Conservation (phyloP, 2,113 vertebrate species). For the Pleuronectes platessa region DNA sequence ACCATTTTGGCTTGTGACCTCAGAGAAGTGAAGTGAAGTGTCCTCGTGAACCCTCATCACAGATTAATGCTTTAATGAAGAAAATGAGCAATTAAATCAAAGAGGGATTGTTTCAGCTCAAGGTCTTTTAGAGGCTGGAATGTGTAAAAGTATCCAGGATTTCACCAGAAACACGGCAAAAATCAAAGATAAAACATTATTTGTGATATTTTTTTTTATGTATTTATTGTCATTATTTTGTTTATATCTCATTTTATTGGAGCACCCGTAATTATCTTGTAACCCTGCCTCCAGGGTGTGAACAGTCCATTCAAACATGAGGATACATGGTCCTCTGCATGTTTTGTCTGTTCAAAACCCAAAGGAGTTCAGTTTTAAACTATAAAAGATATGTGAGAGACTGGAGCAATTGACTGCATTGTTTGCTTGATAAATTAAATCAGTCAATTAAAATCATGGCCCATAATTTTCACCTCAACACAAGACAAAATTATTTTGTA, state of each 20-base stretch:
- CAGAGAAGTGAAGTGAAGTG: slow-evolving; percentile 11
- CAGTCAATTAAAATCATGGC: neutral
- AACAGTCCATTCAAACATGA: no score
- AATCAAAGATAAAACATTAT: neutral
- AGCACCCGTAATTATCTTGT: neutral
- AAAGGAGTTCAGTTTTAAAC: no score
- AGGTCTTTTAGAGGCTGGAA: neutral
- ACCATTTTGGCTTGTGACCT: neutral
- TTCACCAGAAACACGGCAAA: neutral
- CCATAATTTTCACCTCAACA: neutral
- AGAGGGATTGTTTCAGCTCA: neutral
- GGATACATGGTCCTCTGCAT: no score
- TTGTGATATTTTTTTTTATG: neutral
- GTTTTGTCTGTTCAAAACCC: no score
- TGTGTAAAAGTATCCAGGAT: neutral
- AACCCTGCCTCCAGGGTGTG: no score
- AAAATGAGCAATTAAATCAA: neutral
- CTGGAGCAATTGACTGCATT: neutral
- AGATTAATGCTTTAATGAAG: neutral
- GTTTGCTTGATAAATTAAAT: neutral
- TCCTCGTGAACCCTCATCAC: neutral
- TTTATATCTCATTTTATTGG: neutral
- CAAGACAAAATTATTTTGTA: no score
- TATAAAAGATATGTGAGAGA: neutral
- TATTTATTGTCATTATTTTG: neutral